Evolutionary conservation across 2,888 invertebrate species (phyloP).

Genomic region (Hirtodrosophila cameraria): DNA sequence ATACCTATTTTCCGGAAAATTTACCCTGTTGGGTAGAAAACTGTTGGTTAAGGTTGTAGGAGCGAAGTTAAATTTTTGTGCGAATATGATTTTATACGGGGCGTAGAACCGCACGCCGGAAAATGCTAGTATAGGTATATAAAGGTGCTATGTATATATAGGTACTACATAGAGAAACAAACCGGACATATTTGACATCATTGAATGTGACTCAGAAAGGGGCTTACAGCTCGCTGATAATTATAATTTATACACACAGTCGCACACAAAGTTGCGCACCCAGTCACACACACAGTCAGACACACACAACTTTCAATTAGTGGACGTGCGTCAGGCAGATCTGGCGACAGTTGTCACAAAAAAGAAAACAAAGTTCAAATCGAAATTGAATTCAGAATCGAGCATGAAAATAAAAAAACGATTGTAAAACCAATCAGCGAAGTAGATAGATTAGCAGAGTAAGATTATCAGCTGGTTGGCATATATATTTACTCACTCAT

Average conservation of each 20-base stretch:
- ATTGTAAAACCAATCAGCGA: too few relatives aligned
- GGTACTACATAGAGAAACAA: constrained; percentile 1
- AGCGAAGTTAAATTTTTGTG: too few relatives aligned
- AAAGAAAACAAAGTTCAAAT: constrained; percentile 9
- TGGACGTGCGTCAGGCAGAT: constrained; percentile 41
- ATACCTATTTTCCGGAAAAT: too few relatives aligned
- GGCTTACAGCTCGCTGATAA: constrained; percentile 31
- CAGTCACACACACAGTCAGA: neutral
- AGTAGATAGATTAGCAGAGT: neutral
- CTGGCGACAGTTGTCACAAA: constrained; percentile 11
- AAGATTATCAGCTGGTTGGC: neutral
- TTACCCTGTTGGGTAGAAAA: too few relatives aligned
- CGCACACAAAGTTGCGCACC: neutral
- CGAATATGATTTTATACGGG: too few relatives aligned
- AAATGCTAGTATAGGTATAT: too few relatives aligned
- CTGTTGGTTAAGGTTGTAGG: too few relatives aligned
- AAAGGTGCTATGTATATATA: too few relatives aligned
- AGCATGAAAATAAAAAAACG: neutral
- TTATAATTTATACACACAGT: neutral
- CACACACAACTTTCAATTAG: constrained; percentile 22
- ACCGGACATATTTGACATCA: constrained; percentile 23
- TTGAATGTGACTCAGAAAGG: constrained; percentile 32
- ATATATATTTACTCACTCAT: constrained; percentile 87
- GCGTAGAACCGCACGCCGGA: too few relatives aligned
- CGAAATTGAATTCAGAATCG: neutral